Evolutionary conservation across 2,797 vertebrate species (phyloP).

Genomic region (Kryptolebias ocellatus): DNA sequence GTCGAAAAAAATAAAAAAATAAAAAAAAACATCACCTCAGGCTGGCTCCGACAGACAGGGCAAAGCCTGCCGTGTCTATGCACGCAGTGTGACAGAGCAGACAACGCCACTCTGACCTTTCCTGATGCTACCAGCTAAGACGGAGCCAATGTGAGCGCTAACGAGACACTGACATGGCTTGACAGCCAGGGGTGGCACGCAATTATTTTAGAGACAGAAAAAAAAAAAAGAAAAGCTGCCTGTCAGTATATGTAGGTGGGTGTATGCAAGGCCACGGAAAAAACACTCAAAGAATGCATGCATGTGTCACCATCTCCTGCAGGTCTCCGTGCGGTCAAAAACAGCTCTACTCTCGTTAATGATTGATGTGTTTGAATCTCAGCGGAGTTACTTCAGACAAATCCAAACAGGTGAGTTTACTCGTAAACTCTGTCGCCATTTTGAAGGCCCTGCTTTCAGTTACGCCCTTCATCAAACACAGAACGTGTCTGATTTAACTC

Average conservation of each 20-base stretch:
- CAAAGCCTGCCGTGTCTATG: conserved; percentile 46
- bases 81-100: conserved; percentile 61
- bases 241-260: conserved; percentile 26
- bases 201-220: conserved; percentile 55
- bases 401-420: conserved; percentile 51
- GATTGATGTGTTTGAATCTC: conserved; percentile 66
- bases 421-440: conserved; percentile 56
- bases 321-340: conserved; percentile 25
- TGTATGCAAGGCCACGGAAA: conserved; percentile 40
- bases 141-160: conserved; percentile 64
- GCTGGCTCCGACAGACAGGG: conserved; percentile 40
- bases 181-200: conserved; percentile 70
- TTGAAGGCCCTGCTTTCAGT: conserved; percentile 45
- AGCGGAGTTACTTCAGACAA: conserved; percentile 55
- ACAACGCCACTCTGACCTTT: conserved; percentile 70
- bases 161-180: conserved; percentile 73
- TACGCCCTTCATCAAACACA: conserved; percentile 34
- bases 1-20: conserved; percentile 3
- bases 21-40: conserved; percentile 2
- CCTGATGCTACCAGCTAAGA: conserved; percentile 61
- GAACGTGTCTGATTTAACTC: conserved; percentile 43
- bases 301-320: conserved; percentile 47
- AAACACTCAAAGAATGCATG: conserved; percentile 27
- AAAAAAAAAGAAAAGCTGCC: conserved; percentile 36
- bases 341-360: conserved; percentile 50